Percentiles rank a stretch among this genome's conserved stretches.
phyloP scores from a whole-genome alignment of 2,888 invertebrate genomes.

The Linnaemya vulpina region DNA sequence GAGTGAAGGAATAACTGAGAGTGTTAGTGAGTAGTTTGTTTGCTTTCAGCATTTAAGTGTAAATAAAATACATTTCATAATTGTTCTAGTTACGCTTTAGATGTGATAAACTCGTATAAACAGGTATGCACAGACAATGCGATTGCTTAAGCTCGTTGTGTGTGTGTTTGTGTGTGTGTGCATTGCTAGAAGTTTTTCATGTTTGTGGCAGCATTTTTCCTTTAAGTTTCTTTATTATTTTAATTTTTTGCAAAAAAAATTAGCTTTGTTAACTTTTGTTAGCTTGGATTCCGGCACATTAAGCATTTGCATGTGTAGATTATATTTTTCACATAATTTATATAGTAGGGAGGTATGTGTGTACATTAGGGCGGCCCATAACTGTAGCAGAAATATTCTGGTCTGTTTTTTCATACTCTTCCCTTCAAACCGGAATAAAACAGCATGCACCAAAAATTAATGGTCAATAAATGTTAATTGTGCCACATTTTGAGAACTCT shows the following conservation, averaged over 20 bases:
- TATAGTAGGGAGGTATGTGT: no score
- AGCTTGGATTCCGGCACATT: slow-evolving; percentile 46
- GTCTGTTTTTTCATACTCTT: no score
- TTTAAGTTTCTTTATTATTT: slow-evolving; percentile 1
- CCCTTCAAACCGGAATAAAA: no score
- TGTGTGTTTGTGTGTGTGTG: not conserved
- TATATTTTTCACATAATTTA: not conserved
- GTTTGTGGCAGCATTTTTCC: slow-evolving; percentile 32
- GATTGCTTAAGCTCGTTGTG: not conserved
- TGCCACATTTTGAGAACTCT: no score
- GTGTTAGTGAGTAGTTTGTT: slow-evolving; percentile 52
- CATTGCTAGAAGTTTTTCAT: not conserved
- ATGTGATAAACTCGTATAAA: slow-evolving; percentile 10
- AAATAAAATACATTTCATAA: slow-evolving; percentile 63
- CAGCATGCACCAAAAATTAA: no score
- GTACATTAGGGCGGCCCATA: no score
- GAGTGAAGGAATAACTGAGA: slow-evolving; percentile 21
- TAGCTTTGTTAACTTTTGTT: slow-evolving; percentile 64
- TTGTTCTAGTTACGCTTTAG: slow-evolving; percentile 61
- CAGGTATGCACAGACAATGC: not conserved
- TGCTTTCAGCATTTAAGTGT: slow-evolving; percentile 59
- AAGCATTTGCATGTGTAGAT: slow-evolving; percentile 17
- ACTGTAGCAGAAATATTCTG: no score
- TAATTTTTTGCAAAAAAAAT: slow-evolving; percentile 43
- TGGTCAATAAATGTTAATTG: no score